These are phyloP conservation scores for Liasis olivaceus DNA, from an alignment of 2,797 vertebrate genomes.

Conservation along the genomic window DNA sequence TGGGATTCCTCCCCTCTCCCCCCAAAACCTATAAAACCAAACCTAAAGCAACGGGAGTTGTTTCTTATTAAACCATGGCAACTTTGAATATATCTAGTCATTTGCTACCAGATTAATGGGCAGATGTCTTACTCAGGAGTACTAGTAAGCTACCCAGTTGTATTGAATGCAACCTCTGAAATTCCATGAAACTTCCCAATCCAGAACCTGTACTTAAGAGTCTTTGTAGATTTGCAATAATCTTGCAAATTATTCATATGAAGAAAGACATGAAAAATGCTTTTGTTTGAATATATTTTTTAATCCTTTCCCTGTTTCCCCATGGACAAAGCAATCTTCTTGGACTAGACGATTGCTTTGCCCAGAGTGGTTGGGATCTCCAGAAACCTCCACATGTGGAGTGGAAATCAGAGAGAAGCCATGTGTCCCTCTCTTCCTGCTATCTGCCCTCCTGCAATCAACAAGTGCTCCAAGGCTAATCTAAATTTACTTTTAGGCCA, in stretches of 20 bases:
- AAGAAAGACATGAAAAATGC: background rate
- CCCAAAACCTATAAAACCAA: background rate
- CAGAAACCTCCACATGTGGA: background rate
- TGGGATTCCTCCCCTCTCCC: background rate
- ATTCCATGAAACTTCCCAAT: background rate
- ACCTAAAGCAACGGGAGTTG: background rate
- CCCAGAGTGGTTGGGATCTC: background rate
- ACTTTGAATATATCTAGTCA: background rate
- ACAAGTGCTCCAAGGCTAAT: background rate
- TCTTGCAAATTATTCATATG: background rate
- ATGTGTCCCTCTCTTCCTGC: background rate
- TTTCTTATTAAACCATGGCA: background rate
- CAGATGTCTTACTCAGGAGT: background rate
- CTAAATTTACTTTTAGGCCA: background rate
- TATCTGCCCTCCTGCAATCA: background rate
- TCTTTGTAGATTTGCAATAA: background rate
- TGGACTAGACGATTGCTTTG: background rate
- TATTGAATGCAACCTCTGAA: background rate
- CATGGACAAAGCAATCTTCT: background rate
- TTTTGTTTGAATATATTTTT: background rate
- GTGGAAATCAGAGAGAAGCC: background rate
- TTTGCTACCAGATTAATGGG: too few relatives aligned
- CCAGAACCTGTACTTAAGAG: background rate
- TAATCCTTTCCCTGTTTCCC: background rate
- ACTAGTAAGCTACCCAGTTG: background rate